Evolutionary conservation across 2,113 vertebrate species (phyloP).

Genomic region (Rhinogobius similis): DNA sequence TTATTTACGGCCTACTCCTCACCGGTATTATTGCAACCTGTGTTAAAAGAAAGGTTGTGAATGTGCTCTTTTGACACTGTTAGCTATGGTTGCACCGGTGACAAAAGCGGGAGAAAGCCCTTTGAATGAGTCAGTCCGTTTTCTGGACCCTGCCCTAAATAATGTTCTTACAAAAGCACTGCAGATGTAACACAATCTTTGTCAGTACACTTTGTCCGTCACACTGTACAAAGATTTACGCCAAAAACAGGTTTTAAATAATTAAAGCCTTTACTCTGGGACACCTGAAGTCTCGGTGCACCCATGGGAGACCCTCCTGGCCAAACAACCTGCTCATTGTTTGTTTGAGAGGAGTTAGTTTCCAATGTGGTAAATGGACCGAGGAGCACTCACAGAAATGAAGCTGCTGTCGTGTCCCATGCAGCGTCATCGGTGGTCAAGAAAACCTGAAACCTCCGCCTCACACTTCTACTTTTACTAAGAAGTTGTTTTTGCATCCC

Average conservation of each 20-base stretch:
- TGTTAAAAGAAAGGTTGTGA: constrained; percentile 67
- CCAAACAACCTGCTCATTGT: constrained; percentile 44
- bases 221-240: constrained; percentile 55
- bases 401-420: constrained; percentile 25
- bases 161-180: constrained; percentile 78
- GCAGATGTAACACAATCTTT: constrained; percentile 77
- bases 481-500: not conserved
- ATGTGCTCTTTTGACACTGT: constrained; percentile 73
- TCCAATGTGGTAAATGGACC: constrained; percentile 10
- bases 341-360: constrained; percentile 26
- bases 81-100: constrained; percentile 67
- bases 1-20: constrained; percentile 71
- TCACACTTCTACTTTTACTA: constrained; percentile 20
- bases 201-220: constrained; percentile 73
- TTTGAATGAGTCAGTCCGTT: constrained; percentile 79
- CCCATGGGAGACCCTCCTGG: constrained; percentile 14
- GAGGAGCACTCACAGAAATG: constrained; percentile 38
- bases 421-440: constrained; percentile 39
- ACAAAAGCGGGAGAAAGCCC: constrained; percentile 71
- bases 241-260: constrained; percentile 22
- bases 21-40: constrained; percentile 54
- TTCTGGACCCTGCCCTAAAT: constrained; percentile 72
- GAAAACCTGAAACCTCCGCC: constrained; percentile 23
- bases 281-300: constrained; percentile 34
- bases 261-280: constrained; percentile 28